Percentiles rank a stretch among this genome's conserved stretches.
Conservation (phyloP, 1,140 invertebrate species). For the Neuroterus valhalla region DNA sequence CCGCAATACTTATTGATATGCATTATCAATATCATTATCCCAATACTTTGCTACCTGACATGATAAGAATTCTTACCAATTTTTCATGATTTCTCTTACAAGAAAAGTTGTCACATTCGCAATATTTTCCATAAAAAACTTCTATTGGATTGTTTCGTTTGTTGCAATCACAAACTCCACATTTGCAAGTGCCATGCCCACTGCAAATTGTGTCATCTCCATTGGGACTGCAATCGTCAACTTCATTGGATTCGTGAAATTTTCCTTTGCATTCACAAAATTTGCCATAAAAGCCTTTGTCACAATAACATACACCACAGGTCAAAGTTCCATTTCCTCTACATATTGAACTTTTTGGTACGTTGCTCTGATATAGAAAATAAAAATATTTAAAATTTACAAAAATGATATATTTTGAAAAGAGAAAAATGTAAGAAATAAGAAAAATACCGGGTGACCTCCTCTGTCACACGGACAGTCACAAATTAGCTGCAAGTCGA, state of each 20-base stretch:
- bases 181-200: conserved; percentile 86
- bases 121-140: conserved; percentile 86
- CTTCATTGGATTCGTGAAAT: conserved; percentile 56
- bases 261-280: conserved; percentile 26
- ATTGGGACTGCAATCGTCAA: conserved; percentile 82
- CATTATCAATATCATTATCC: too few relatives aligned
- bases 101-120: conserved; percentile 97
- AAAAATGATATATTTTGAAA: neutral
- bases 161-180: conserved; percentile 86
- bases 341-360: neutral
- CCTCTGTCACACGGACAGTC: conserved; percentile 55
- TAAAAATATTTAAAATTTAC: neutral
- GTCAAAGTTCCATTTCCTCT: conserved; percentile 52
- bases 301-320: conserved; percentile 60
- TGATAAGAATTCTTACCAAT: conserved; percentile 19
- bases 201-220: conserved; percentile 81
- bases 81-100: conserved; percentile 80
- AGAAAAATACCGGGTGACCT: conserved; percentile 17
- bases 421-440: too few relatives aligned
- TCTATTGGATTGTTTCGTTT: conserved; percentile 60
- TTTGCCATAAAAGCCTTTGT: conserved; percentile 60
- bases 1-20: too few relatives aligned
- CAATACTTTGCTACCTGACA: neutral
- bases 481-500: conserved; percentile 58
- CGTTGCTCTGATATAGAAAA: neutral